Base-by-base conservation (phyloP, 2,888 invertebrate species). In the Allygus modestus region DNA sequence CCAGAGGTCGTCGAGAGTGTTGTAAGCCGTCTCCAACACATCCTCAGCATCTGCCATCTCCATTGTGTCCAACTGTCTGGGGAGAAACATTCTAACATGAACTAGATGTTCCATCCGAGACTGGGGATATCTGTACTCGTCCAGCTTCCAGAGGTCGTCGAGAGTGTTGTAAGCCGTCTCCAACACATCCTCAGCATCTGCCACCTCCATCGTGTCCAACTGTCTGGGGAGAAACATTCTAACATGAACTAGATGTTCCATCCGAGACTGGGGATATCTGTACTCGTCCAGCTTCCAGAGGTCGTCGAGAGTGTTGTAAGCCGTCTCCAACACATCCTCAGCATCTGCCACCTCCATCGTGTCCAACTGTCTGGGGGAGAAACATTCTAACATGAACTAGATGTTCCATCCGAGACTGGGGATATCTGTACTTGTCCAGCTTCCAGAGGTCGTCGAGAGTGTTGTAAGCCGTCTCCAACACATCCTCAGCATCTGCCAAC, bases 401-500 rank as follows among this genome's bases (percentile, higher is more conserved):
- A 89, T 97, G 95, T 85, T 92, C 92, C 96, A 99, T 99, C 87
- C 97, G 92, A 54, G 93, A 93, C 90, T 97, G 96, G 0, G 97
- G 94, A 91, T 96, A 99, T 9, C 92, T 92, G 71, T 94, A 93
- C 83, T 93, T 93, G 79, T 94, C 94, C 79, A 94, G 91, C 86
- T 97, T 95, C 99, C 99, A 99, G n/a, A 99, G 91, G 89, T 98
- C 98, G 90, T 99, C 99, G 43, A 98, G 91, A 77, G 94, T 92
- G 86, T 96, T 98, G 87, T 97, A 96, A 20, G 96, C 93, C 83
- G 94, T 94, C 89, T 99, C 98, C 12, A 97, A 92, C 43, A 96
- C 92, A 88, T 98, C 98, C 88, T 95, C 94, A 0, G 93, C 91
- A 87, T 95, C 92, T 15, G 88, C 85, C 81, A 91, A 87, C 23